phyloP scores from a whole-genome alignment of 2,888 invertebrate species.

The Cephus sareptanus region DNA sequence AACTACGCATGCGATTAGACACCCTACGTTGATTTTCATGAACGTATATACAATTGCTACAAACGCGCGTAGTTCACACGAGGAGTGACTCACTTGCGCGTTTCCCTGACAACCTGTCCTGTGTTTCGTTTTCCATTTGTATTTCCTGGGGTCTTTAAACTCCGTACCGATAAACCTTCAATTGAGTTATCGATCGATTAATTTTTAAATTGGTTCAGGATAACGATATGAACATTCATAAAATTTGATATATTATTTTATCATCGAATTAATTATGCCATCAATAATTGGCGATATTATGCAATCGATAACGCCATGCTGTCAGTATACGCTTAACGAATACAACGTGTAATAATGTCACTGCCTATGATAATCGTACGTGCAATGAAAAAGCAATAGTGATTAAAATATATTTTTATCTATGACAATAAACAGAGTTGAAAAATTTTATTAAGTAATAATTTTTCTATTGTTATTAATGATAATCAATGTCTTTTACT shows the following conservation, averaged over 20 bases:
- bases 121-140: slow-evolving; percentile 25
- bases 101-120: slow-evolving; percentile 29
- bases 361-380: background rate
- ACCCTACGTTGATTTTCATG: slow-evolving; percentile 7
- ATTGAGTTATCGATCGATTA: background rate
- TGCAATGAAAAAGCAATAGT: background rate
- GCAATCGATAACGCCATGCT: background rate
- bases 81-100: slow-evolving; percentile 46
- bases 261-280: background rate
- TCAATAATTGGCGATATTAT: background rate
- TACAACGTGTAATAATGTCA: background rate
- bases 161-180: slow-evolving; percentile 16
- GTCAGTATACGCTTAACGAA: background rate
- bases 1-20: slow-evolving; percentile 21
- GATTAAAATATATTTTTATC: background rate
- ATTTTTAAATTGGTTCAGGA: background rate
- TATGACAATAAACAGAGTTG: background rate
- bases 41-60: slow-evolving; percentile 27
- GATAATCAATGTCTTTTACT: slow-evolving; percentile 26
- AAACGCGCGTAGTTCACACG: slow-evolving; percentile 36
- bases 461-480: background rate
- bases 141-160: slow-evolving; percentile 48
- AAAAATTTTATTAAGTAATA: background rate
- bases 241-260: background rate
- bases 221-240: background rate